Evolutionary conservation across 2,888 invertebrate species (phyloP).

Genomic region (Cryptocheilus praepositus): DNA sequence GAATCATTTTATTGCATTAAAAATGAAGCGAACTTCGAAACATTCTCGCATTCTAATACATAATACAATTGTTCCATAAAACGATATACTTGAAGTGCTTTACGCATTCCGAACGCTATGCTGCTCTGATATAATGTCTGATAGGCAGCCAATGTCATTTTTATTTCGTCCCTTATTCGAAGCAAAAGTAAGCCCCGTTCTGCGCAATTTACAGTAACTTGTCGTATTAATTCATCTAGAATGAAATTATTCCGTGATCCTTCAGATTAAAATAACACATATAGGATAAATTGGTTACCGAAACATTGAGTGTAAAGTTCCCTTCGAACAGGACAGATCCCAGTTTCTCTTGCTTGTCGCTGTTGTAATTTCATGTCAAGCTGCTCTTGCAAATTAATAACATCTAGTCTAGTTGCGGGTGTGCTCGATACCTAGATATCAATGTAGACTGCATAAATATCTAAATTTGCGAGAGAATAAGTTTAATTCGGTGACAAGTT

Average conservation of each 20-base stretch:
- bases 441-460: too few relatives aligned
- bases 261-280: not conserved
- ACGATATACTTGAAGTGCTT: slow-evolving; percentile 87
- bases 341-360: slow-evolving; percentile 96
- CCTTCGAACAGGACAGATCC: slow-evolving; percentile 94
- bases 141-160: slow-evolving; percentile 97
- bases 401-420: slow-evolving; percentile 96
- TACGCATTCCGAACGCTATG: slow-evolving; percentile 97
- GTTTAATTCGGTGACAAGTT: too few relatives aligned
- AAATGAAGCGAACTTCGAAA: not conserved
- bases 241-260: not conserved
- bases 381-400: slow-evolving; percentile 96
- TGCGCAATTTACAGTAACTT: slow-evolving; percentile 97
- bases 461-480: too few relatives aligned
- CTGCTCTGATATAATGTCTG: slow-evolving; percentile 98
- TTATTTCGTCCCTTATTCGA: slow-evolving; percentile 95
- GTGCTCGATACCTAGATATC: slow-evolving; percentile 91
- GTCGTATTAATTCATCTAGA: slow-evolving; percentile 89
- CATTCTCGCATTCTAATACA: not conserved
- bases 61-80: not conserved
- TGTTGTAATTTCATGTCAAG: slow-evolving; percentile 92
- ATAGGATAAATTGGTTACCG: slow-evolving; percentile 78
- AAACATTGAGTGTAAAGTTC: slow-evolving; percentile 98
- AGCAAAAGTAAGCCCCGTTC: slow-evolving; percentile 95
- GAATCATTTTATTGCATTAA: not conserved